phyloP scores from a whole-genome alignment of 2,797 vertebrate species.

The Pangasius krempfi region DNA sequence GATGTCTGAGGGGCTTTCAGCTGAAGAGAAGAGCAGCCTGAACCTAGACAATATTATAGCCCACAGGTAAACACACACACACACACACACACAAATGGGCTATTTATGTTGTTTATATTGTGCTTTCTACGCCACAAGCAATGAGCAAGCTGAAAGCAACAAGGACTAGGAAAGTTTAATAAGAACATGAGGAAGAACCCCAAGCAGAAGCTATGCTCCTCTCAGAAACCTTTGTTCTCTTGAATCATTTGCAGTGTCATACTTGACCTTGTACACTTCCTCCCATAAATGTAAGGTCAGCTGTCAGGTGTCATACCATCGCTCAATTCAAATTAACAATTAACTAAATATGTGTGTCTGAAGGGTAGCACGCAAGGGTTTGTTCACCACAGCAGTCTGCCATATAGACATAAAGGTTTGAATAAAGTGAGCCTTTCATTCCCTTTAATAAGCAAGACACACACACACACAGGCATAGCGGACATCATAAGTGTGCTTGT shows the following conservation, averaged over 20 bases:
- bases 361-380: not conserved
- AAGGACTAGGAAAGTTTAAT: not conserved
- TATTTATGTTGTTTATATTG: not conserved
- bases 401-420: not conserved
- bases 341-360: not conserved
- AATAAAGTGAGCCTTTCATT: not conserved
- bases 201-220: not conserved
- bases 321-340: not conserved
- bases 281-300: not conserved
- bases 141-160: not conserved
- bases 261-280: not conserved
- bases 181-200: not conserved
- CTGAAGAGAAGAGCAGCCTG: constrained; percentile 85
- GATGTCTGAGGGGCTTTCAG: constrained; percentile 87
- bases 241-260: not conserved
- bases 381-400: not conserved
- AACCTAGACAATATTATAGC: constrained; percentile 81
- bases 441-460: not conserved
- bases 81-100: not conserved
- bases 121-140: not conserved
- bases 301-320: not conserved
- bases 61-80: constrained; percentile 76
- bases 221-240: not conserved
- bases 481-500: constrained; percentile 8
- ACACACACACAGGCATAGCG: not conserved